Conservation (phyloP, 1,140 invertebrate species). For the Ips nitidus region DNA sequence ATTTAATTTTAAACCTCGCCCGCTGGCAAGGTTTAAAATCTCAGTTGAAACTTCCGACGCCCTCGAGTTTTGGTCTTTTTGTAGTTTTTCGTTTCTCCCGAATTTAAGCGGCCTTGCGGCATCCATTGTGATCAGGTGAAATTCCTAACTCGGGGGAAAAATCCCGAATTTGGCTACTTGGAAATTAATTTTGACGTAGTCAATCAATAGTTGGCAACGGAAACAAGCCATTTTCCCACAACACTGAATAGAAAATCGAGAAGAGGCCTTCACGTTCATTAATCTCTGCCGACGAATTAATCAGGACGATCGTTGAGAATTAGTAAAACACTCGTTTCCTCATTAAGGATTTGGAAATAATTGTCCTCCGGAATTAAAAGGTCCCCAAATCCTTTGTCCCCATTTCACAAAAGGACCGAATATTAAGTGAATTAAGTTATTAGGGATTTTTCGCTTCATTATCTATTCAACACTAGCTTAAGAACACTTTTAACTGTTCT, state of each 20-base stretch:
- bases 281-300: constrained; percentile 30
- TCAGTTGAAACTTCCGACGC: neutral
- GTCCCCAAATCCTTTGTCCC: constrained; percentile 29
- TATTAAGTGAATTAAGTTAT: constrained; percentile 14
- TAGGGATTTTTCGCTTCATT: too few relatives aligned
- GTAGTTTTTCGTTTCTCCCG: neutral
- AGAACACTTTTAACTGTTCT: too few relatives aligned
- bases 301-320: constrained; percentile 32
- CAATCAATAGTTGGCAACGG: constrained; percentile 19
- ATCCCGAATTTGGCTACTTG: neutral
- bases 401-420: constrained; percentile 11
- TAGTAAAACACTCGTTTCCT: constrained; percentile 34
- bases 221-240: constrained; percentile 18
- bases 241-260: constrained; percentile 18
- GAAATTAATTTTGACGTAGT: constrained; percentile 6
- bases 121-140: neutral
- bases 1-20: constrained; percentile 4
- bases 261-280: constrained; percentile 21
- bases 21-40: neutral
- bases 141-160: neutral
- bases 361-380: constrained; percentile 30
- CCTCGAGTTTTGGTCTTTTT: neutral
- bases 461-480: too few relatives aligned
- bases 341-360: constrained; percentile 36
- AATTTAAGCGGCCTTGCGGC: neutral